Evolutionary conservation across 1,140 invertebrate species (phyloP).

Genomic region (Berghia stephanieae): DNA sequence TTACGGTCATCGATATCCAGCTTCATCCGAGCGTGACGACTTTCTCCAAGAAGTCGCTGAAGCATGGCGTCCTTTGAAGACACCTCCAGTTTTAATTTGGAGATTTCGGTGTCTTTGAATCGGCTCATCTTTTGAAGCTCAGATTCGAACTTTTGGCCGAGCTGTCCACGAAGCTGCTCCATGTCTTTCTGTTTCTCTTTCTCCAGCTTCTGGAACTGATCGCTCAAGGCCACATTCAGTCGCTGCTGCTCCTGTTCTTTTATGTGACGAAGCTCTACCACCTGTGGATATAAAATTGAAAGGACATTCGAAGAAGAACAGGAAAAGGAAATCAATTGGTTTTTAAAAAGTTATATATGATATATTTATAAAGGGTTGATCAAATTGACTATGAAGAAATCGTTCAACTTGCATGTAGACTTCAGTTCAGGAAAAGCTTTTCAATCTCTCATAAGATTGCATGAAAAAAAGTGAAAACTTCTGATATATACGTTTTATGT

Average conservation of each 20-base stretch:
- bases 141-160: constrained; percentile 35
- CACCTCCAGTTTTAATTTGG: constrained; percentile 39
- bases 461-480: too few relatives aligned
- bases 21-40: constrained; percentile 12
- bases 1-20: constrained; percentile 30
- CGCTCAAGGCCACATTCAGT: constrained; percentile 23
- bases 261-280: constrained; percentile 36
- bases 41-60: constrained; percentile 34
- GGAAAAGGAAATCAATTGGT: neutral
- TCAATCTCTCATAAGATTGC: too few relatives aligned
- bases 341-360: neutral
- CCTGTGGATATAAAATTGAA: constrained; percentile 27
- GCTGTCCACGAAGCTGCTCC: constrained; percentile 23
- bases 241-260: constrained; percentile 41
- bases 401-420: neutral
- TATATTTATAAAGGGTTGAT: neutral
- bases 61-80: constrained; percentile 38
- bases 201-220: constrained; percentile 36
- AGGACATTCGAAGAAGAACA: neutral
- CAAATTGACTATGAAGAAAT: neutral
- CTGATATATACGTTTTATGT: too few relatives aligned
- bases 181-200: constrained; percentile 40
- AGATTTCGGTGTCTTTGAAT: constrained; percentile 42
- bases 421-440: neutral
- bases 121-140: constrained; percentile 35